Conservation (phyloP, 1,140 invertebrate species). For the Saccostrea cuccullata region DNA sequence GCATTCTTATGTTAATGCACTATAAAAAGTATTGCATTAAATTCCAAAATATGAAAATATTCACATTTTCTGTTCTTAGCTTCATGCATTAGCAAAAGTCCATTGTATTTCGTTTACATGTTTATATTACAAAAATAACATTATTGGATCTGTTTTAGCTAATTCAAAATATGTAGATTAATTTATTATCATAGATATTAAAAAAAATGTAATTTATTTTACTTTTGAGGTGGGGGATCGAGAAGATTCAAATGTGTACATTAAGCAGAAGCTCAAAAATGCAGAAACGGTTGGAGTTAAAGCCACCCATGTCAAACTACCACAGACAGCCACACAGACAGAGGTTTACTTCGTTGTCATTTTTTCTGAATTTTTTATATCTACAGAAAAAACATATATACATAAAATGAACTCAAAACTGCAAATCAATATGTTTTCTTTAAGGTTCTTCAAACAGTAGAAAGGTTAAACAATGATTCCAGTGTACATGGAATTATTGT, state of each 20-base stretch:
- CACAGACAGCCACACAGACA: conserved; percentile 88
- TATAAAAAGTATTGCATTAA: too few relatives aligned
- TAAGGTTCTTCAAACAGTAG: conserved; percentile 85
- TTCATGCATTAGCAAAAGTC: too few relatives aligned
- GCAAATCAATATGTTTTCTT: conserved; percentile 42
- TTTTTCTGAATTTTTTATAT: neutral
- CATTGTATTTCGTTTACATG: too few relatives aligned
- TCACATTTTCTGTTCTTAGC: too few relatives aligned
- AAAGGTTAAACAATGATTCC: conserved; percentile 90
- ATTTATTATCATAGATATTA: too few relatives aligned
- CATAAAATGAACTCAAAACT: neutral
- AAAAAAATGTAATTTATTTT: neutral
- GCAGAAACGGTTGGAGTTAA: conserved; percentile 94
- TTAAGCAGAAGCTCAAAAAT: conserved; percentile 96
- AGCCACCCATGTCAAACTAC: conserved; percentile 89
- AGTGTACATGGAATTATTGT: conserved; percentile 97
- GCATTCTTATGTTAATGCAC: too few relatives aligned
- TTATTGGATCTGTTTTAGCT: too few relatives aligned
- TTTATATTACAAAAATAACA: too few relatives aligned
- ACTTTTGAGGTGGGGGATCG: conserved; percentile 88
- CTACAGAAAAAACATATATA: too few relatives aligned
- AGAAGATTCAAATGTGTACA: conserved; percentile 99
- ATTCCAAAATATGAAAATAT: too few relatives aligned
- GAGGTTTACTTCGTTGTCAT: conserved; percentile 83
- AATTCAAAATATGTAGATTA: too few relatives aligned